Evolutionary conservation across 2,888 invertebrate species (phyloP), one percentile per base, ranked within the genome.

Genomic region (Amaurobius ferox): DNA sequence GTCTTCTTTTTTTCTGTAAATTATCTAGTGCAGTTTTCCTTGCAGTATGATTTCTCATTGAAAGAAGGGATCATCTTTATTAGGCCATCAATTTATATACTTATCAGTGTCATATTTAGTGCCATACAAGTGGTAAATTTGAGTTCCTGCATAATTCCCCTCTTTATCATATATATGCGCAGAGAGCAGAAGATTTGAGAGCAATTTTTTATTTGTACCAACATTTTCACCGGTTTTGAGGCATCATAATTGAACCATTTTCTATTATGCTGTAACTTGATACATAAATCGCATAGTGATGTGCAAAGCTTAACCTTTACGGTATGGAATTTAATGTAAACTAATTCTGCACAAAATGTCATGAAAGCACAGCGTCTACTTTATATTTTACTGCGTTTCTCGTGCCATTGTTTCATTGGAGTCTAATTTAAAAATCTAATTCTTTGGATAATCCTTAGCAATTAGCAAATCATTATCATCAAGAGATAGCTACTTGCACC

Each of bases 41-140:
- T 71, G 39, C 55, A 71, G 44, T 86, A 70, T 86, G 66, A 78
- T 77, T 78, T 86, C 44, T 86, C 79, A 86, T 78, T 64, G 76
- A 73, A 71, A 39, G 79, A 79, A 86, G 79, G 79, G 79, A 86
- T 76, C 79, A 79, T 86, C 86, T 55, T 73, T 86, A 86, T 86
- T 86, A 86, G 86, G 76, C 71, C 86, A 79, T 86, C 86, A 64
- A 79, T 86, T 86, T 86, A 79, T 86, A 86, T 79, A 74, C 71
- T 79, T 86, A 79, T 86, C 79, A 79, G 79, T 86, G 85, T 86
- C 85, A 86, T 79, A 86, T 74, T 85, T 86, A 86, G 86, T 86
- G 86, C 86, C 86, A 86, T 86, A 86, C 44, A 62, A 44, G 76
- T 79, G 79, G 85, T 86, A 86, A 79, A 79, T 86, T 86, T 86